Evolutionary conservation across 2,888 invertebrate genomes (phyloP).

Genomic region (Omphaloscelis lunosa): DNA sequence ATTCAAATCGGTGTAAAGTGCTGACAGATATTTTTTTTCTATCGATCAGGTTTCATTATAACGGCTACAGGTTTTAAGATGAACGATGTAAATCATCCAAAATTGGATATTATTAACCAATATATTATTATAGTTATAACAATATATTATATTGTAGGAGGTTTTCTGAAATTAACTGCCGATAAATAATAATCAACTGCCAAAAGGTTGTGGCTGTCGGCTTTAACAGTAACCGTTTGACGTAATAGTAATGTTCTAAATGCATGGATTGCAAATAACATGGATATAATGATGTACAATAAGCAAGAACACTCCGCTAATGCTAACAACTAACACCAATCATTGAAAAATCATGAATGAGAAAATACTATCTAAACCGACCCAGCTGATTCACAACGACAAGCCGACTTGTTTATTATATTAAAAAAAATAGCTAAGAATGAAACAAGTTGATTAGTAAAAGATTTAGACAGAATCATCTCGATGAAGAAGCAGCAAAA

Average conservation of each 20-base stretch:
- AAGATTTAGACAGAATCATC: neutral
- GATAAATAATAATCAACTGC: conserved; percentile 26
- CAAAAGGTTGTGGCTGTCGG: conserved; percentile 2
- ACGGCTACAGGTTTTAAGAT: conserved; percentile 19
- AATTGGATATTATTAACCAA: neutral
- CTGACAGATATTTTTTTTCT: conserved; percentile 27
- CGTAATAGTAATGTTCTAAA: conserved; percentile 16
- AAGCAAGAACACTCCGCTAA: neutral
- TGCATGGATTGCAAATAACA: neutral
- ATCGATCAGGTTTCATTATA: conserved; percentile 11
- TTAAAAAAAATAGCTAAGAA: too few relatives aligned
- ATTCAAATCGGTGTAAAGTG: conserved; percentile 10
- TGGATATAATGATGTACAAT: neutral
- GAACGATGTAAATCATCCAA: conserved; percentile 6
- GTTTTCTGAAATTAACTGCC: conserved; percentile 10
- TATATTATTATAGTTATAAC: conserved; percentile 4
- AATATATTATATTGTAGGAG: neutral
- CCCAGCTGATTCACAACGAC: conserved; percentile 4
- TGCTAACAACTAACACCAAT: neutral
- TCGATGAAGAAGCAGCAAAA: neutral
- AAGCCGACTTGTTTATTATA: too few relatives aligned
- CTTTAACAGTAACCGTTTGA: neutral
- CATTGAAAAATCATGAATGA: neutral
- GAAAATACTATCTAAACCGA: conserved; percentile 2
- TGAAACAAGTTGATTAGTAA: neutral